Percentiles rank a stretch among this genome's conserved stretches.
phyloP scores from a whole-genome alignment of 2,888 invertebrate species.

The Hirtodrosophila confusa region DNA sequence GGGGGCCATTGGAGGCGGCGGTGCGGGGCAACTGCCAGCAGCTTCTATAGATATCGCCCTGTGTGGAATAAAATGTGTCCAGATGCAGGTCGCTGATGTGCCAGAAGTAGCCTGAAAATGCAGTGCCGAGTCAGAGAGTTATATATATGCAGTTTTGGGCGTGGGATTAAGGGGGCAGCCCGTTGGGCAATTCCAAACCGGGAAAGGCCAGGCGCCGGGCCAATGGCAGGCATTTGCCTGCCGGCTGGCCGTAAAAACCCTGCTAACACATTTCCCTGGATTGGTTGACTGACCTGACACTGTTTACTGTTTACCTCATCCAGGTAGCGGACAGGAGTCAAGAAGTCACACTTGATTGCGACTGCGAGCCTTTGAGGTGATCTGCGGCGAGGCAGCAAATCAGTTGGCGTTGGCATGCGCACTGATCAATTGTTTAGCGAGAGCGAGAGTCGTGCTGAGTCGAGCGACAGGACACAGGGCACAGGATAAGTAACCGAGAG shows the following conservation, averaged over 20 bases:
- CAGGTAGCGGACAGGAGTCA: slow-evolving; percentile 28
- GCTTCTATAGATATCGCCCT: slow-evolving; percentile 86
- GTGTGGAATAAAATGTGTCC: slow-evolving; percentile 92
- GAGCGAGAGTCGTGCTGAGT: slow-evolving; percentile 19
- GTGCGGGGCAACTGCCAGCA: slow-evolving; percentile 58
- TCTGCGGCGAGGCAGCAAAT: slow-evolving; percentile 8
- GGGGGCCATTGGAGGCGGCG: slow-evolving; percentile 46
- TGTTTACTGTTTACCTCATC: slow-evolving; percentile 3
- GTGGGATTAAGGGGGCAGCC: slow-evolving; percentile 24
- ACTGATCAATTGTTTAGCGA: slow-evolving; percentile 36
- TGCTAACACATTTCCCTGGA: neutral
- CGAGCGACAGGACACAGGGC: slow-evolving; percentile 10
- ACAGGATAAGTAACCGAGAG: slow-evolving; percentile 14
- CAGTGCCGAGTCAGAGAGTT: neutral
- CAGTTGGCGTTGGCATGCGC: slow-evolving; percentile 70
- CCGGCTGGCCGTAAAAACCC: slow-evolving; percentile 38
- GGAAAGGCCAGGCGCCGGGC: slow-evolving; percentile 16
- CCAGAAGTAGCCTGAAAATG: slow-evolving; percentile 95
- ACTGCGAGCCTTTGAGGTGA: slow-evolving; percentile 44
- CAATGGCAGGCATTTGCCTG: neutral
- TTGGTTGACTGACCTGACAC: slow-evolving; percentile 19
- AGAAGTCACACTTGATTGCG: slow-evolving; percentile 39
- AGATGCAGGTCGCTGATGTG: slow-evolving; percentile 97
- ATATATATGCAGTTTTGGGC: neutral
- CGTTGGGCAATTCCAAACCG: slow-evolving; percentile 42